Evolutionary conservation across 2,797 vertebrate genomes (phyloP), one percentile per base, ranked within the genome.

Genomic region (Gila robusta): DNA sequence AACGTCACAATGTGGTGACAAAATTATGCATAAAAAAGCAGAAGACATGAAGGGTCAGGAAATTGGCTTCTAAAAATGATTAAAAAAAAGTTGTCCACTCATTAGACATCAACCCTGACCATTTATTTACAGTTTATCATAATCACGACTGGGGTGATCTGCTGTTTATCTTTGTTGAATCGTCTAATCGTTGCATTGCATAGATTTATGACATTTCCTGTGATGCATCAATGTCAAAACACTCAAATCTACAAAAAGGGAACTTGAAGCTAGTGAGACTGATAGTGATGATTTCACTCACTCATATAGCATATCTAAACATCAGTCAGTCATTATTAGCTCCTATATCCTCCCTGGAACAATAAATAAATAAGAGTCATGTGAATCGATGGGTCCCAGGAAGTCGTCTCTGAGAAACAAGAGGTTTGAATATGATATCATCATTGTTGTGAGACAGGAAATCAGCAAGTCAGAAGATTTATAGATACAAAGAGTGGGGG

Each of bases 371-470:
- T 66, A 79, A 88, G 39, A 70, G 62, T 37, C 44, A 41, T 83
- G 14, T 21, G 71, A 82, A 67, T 62, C 1, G 6, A 62, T 12
- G 23, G 78, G 37, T 86, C 47, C 14, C 47, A 19, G 69, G 87
- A 90, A 17, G 79, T 87, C 84, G 71, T 83, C 66, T 86, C 67
- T 72, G 70, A 83, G 83, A 86, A 89, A 74, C 39, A 83, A 70
- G 82, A 71, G 9, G 16, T 89, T 79, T 88, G 62, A 90, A 70
- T 88, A 70, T 86, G 86, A 89, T 88, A 85, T 87, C 89, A 86
- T 90, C 90, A 92, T 82, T 90, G 87, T 92, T 92, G 85, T 91
- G 90, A 92, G 21, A 92, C 92, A 94, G 93, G 94, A 95, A 95
- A 94, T 94, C 32, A 91, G 91, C 92, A 93, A 90, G 52, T 11